Base-by-base conservation (phyloP, 2,888 invertebrate genomes). In the Leucoma salicis region DNA sequence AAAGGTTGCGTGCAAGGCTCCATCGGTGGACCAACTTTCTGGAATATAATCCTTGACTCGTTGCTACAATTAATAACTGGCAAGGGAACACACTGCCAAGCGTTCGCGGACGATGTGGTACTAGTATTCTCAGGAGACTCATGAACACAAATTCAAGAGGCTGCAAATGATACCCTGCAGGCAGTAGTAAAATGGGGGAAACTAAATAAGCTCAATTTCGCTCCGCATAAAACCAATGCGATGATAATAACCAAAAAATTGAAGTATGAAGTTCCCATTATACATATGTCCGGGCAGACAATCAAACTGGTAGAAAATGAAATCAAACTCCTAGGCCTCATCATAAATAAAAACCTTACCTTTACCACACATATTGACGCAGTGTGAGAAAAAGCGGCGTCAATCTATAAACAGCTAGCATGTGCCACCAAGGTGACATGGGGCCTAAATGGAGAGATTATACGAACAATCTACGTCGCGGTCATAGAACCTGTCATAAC, bases 241-340 rank as follows among this genome's bases (percentile, higher is more conserved):
- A 6, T 12, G 34, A 13, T 28, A 11, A 25, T 25, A 28, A 11
- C 16, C 29, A 35, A 21, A 21, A 21, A 21, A 21, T 8, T 21
- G 8, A 21, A 21, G 21, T 21, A 8, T 8, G 5, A 4, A 2
- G 1, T 5, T 8, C 2, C 6, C 6, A 1, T 21, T 3, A 6
- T 21, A 1, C 2, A 21, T 8, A 21, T 14, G 8, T 31, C n/a
- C 10, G 21, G 33, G 6, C 29, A 42, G n/a, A 46, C 41, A 5
- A 25, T 14, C 2, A 37, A 24, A 4, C 37, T 40, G 34, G 14
- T 37, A n/a, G 1, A 35, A 18, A 1, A 43, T 38, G n/a, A n/a
- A n/a, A 42, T 56, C 0, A 55, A 50, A 21, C 8, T 55, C 0
- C 14, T 53, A n/a, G 52, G 52, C 1, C 31, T 52, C 1, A 43